Evolutionary conservation across 2,113 vertebrate genomes (phyloP).

Genomic region (Emydocephalus ijimae): DNA sequence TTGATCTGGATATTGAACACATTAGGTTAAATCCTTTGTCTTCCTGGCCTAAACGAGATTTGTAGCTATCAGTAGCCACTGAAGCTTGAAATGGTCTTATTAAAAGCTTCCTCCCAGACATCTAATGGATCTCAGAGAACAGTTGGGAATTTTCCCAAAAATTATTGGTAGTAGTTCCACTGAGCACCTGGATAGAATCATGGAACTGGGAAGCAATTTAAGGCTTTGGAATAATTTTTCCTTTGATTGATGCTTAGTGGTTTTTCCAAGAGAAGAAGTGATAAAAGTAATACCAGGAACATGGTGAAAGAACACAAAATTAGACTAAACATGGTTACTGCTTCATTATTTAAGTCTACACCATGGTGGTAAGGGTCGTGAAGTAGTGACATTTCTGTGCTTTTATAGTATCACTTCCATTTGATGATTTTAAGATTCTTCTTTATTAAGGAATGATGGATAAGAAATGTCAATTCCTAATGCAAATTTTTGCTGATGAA

Average conservation of each 20-base stretch:
- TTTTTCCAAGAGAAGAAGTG: neutral
- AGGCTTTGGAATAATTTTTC: neutral
- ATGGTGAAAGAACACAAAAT: neutral
- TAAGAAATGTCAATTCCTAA: neutral
- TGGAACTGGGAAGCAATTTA: neutral
- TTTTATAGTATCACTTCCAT: neutral
- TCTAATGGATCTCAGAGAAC: neutral
- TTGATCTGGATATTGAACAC: neutral
- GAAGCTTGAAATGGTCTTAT: neutral
- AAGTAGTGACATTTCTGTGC: neutral
- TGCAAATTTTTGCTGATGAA: neutral
- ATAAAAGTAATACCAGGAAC: neutral
- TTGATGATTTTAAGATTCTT: neutral
- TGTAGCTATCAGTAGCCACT: neutral
- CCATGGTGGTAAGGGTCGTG: neutral
- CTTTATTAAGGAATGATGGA: neutral
- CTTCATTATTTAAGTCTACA: neutral
- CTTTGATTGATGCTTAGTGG: neutral
- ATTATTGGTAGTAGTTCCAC: neutral
- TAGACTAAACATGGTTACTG: neutral
- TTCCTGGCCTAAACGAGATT: neutral
- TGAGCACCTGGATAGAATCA: neutral
- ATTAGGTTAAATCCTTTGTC: neutral
- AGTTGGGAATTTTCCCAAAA: neutral
- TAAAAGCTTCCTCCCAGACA: neutral